Conservation (phyloP, 2,113 vertebrate genomes). For the Malurus melanocephalus region DNA sequence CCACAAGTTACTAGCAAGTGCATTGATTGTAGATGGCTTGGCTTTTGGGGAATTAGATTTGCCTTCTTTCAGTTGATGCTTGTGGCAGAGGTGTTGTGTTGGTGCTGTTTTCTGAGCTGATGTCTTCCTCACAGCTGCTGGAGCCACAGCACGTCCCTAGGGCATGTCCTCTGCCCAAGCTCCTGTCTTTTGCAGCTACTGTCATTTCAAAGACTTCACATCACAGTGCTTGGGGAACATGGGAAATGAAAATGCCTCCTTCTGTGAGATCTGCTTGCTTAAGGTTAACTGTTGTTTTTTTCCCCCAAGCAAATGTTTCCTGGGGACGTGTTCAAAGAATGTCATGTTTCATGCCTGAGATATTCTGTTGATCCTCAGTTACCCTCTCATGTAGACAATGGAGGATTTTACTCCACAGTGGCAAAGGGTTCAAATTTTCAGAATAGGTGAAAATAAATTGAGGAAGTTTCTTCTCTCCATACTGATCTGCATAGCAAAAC, state of each 20-base stretch:
- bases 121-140: neutral
- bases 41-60: neutral
- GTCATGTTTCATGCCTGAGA: neutral
- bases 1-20: neutral
- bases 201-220: slow-evolving; percentile 41
- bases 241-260: slow-evolving; percentile 39
- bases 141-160: neutral
- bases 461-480: neutral
- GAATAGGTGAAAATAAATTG: neutral
- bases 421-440: neutral
- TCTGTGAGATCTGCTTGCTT: neutral
- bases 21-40: neutral
- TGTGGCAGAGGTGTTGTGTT: neutral
- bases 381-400: neutral
- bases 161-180: neutral
- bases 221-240: neutral
- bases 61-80: neutral
- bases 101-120: neutral
- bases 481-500: neutral
- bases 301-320: neutral
- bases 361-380: neutral
- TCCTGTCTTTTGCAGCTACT: neutral
- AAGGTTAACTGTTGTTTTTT: neutral
- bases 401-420: neutral
- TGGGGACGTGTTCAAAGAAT: neutral